A percentile compares a stretch with the other conserved stretches of the same genome.
Evolutionary conservation across 2,888 invertebrate species (phyloP).

Genomic region (Drosophila robusta): DNA sequence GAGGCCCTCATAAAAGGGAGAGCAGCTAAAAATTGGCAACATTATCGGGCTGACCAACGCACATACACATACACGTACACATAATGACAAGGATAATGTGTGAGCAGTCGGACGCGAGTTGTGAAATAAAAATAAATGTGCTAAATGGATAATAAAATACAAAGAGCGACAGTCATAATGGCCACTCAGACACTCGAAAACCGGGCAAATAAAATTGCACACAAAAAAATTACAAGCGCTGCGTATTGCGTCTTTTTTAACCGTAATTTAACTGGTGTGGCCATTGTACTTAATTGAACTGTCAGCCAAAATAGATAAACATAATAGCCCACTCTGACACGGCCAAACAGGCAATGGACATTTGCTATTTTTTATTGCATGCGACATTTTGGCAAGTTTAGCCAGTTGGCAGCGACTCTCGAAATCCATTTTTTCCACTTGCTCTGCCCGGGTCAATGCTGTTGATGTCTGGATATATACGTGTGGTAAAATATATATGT

Average conservation of each 20-base stretch:
- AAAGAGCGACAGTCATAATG: constrained; percentile 73
- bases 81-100: constrained; percentile 68
- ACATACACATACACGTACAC: constrained; percentile 30
- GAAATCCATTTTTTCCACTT: background rate
- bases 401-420: background rate
- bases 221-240: constrained; percentile 27
- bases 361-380: constrained; percentile 27
- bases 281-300: constrained; percentile 78
- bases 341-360: constrained; percentile 32
- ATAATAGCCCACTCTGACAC: constrained; percentile 43
- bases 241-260: constrained; percentile 64
- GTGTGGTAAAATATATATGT: background rate
- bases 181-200: constrained; percentile 64
- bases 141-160: constrained; percentile 81
- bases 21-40: constrained; percentile 66
- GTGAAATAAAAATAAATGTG: constrained; percentile 79
- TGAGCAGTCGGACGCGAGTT: constrained; percentile 37
- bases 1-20: constrained; percentile 50
- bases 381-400: constrained; percentile 24
- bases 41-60: constrained; percentile 65
- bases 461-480: constrained; percentile 6
- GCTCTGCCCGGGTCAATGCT: constrained; percentile 7
- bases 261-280: constrained; percentile 76
- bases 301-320: constrained; percentile 69
- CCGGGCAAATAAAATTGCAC: constrained; percentile 48